These are phyloP conservation scores for Napeogenes inachia DNA, from an alignment of 2,888 invertebrate genomes.

Conservation along the genomic window DNA sequence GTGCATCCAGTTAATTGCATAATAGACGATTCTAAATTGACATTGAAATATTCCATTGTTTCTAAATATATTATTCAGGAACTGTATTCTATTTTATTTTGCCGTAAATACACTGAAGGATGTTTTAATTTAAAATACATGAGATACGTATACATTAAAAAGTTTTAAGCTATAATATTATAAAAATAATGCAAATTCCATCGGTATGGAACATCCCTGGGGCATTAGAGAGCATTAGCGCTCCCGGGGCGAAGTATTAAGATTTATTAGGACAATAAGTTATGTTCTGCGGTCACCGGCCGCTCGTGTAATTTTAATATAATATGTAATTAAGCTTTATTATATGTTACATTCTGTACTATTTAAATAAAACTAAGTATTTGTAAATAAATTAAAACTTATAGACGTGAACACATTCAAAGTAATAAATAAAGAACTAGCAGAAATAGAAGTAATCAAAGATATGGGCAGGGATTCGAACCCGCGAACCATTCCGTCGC, in stretches of 20 bases:
- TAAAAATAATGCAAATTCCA: conserved; percentile 4
- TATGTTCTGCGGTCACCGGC: conserved; percentile 33
- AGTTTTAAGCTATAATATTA: conserved; percentile 13
- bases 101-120: too few species aligned
- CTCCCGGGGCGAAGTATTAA: conserved; percentile 39
- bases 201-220: conserved; percentile 36
- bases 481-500: too few species aligned
- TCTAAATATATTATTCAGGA: too few species aligned
- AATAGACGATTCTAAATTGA: conserved; percentile 31
- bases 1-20: conserved; percentile 37
- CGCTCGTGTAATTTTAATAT: conserved; percentile 26
- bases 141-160: not conserved
- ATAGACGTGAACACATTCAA: too few species aligned
- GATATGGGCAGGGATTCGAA: too few species aligned
- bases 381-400: not conserved
- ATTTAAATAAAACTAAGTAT: not conserved
- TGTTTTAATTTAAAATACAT: too few species aligned
- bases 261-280: conserved; percentile 50
- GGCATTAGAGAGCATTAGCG: conserved; percentile 43
- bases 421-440: too few species aligned
- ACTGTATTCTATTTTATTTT: conserved; percentile 5
- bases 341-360: too few species aligned
- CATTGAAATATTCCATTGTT: not conserved
- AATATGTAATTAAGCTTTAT: conserved; percentile 17
- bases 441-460: too few species aligned